Evolutionary conservation across 2,113 vertebrate genomes (phyloP).

Genomic region (Antechinus stuartii): DNA sequence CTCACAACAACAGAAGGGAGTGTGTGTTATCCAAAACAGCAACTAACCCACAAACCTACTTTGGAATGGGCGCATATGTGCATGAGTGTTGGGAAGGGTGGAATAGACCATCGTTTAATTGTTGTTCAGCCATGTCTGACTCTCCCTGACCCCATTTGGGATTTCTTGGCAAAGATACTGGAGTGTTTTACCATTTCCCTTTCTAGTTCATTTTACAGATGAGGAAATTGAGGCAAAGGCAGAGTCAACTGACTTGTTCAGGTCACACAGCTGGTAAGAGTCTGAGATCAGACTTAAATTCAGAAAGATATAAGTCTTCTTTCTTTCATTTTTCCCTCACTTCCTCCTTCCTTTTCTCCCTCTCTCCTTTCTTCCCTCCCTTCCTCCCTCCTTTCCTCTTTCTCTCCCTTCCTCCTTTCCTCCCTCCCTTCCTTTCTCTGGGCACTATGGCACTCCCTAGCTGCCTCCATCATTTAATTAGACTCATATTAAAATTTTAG

Average conservation of each 20-base stretch:
- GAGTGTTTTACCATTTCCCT: too few relatives aligned
- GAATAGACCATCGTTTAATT: background rate
- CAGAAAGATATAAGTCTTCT: too few relatives aligned
- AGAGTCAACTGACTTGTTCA: accelerated
- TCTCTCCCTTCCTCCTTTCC: too few relatives aligned
- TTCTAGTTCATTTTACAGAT: background rate
- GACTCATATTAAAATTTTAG: too few relatives aligned
- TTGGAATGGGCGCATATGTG: background rate
- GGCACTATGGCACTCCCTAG: too few relatives aligned
- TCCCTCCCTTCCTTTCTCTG: too few relatives aligned
- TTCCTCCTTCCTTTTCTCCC: too few relatives aligned
- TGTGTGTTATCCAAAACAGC: background rate
- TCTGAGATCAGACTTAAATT: background rate
- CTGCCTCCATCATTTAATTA: too few relatives aligned
- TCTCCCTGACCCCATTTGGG: accelerated
- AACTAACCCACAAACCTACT: background rate
- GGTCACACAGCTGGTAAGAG: accelerated
- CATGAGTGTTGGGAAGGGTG: accelerated
- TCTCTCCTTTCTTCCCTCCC: too few relatives aligned
- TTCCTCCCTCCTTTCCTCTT: too few relatives aligned
- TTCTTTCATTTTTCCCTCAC: too few relatives aligned
- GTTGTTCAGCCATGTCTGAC: accelerated
- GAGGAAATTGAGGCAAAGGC: background rate
- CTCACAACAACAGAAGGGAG: background rate
- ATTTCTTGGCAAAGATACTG: too few relatives aligned